phyloP scores from a whole-genome alignment of 2,888 invertebrate species.

The Meiosimyza decipiens region DNA sequence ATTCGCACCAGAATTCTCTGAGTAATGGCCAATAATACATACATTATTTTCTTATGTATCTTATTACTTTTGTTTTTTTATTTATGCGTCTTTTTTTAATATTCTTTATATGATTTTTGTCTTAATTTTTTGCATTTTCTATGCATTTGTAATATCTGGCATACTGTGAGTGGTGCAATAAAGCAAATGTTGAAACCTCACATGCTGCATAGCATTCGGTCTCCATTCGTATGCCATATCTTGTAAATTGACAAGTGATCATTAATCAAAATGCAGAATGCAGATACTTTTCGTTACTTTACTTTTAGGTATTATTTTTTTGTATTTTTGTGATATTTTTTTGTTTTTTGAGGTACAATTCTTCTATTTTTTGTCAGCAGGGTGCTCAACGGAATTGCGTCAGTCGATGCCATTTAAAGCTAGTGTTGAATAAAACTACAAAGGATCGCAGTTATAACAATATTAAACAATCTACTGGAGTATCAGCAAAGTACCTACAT shows the following conservation, averaged over 20 bases:
- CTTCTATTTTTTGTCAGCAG: slow-evolving; percentile 22
- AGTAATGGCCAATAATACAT: too few species aligned
- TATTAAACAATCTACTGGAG: background rate
- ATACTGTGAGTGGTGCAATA: background rate
- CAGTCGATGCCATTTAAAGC: background rate
- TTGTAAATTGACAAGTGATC: slow-evolving; percentile 66
- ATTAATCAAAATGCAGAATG: slow-evolving; percentile 68
- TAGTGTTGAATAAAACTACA: slow-evolving; percentile 20
- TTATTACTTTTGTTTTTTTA: too few species aligned
- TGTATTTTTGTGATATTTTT: background rate
- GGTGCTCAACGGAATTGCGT: background rate
- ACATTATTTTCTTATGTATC: too few species aligned
- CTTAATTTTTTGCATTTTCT: too few species aligned
- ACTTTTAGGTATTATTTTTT: background rate
- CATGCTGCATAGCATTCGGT: slow-evolving; percentile 14
- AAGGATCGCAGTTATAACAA: background rate
- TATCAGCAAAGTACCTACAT: too few species aligned
- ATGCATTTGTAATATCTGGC: too few species aligned
- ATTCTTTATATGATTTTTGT: too few species aligned
- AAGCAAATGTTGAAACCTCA: slow-evolving; percentile 23
- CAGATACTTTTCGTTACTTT: slow-evolving; percentile 54
- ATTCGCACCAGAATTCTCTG: too few species aligned
- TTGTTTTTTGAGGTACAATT: background rate
- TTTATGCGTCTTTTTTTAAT: too few species aligned
- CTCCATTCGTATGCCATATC: slow-evolving; percentile 47